Evolutionary conservation across 2,113 vertebrate genomes (phyloP).

Genomic region (Pantherophis guttatus): DNA sequence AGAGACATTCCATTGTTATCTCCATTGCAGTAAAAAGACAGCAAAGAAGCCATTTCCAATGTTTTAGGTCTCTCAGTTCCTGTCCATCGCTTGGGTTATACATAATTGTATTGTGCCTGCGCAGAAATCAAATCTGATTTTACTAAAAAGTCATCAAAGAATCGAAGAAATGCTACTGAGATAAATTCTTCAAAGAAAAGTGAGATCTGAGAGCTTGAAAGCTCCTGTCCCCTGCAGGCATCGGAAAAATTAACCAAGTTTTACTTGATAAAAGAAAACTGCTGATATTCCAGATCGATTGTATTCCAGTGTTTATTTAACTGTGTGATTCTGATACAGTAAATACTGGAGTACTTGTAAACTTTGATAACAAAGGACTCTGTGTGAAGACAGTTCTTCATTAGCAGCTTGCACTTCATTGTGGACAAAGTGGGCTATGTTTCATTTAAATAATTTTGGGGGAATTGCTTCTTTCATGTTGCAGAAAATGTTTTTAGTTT

Average conservation of each 20-base stretch:
- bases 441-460: not conserved
- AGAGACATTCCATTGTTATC: not conserved
- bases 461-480: not conserved
- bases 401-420: not conserved
- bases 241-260: not conserved
- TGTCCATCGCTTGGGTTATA: not conserved
- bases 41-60: not conserved
- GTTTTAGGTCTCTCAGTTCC: not conserved
- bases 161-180: not conserved
- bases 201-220: not conserved
- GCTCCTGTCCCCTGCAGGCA: not conserved
- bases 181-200: not conserved
- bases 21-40: not conserved
- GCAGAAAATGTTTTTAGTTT: not conserved
- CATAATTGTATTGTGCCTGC: not conserved
- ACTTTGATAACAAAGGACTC: not conserved
- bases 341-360: not conserved
- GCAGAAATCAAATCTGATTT: not conserved
- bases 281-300: not conserved
- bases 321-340: not conserved
- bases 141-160: not conserved
- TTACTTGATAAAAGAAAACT: not conserved
- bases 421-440: not conserved
- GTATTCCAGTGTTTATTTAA: not conserved
- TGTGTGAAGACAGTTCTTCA: not conserved